Evolutionary conservation across 2,113 vertebrate species (phyloP).

Genomic region (Rutilus rutilus): DNA sequence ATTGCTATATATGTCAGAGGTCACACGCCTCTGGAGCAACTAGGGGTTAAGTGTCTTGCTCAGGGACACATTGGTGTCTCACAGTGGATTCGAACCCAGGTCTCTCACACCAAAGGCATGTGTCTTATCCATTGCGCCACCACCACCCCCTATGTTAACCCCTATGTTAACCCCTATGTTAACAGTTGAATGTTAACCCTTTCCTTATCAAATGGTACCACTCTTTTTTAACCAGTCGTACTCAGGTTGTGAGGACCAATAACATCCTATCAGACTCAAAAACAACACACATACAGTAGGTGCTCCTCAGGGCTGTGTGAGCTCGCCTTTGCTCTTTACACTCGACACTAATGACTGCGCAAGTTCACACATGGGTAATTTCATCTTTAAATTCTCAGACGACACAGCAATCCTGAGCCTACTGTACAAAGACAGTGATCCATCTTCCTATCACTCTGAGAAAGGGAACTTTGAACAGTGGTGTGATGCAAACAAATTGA

Average conservation of each 20-base stretch:
- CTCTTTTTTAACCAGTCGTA: neutral
- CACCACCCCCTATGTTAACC: no score
- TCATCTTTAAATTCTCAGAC: neutral
- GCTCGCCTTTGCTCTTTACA: no score
- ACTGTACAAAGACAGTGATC: neutral
- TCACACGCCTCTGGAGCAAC: no score
- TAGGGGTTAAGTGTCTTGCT: no score
- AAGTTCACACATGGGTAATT: neutral
- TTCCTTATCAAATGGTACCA: neutral
- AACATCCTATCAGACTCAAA: neutral
- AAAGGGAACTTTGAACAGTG: neutral
- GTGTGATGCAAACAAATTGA: neutral
- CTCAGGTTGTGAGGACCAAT: neutral
- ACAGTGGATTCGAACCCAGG: no score
- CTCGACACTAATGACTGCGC: neutral
- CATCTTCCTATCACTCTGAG: neutral
- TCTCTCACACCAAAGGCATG: no score
- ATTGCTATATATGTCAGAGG: no score
- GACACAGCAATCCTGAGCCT: neutral
- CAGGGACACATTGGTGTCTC: no score
- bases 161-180: no score
- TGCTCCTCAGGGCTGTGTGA: neutral
- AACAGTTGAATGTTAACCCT: no score
- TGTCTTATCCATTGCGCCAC: no score
- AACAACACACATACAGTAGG: neutral